These are phyloP conservation scores for Bradypus variegatus DNA, from an alignment of 2,797 vertebrate species.

Conservation along the genomic window DNA sequence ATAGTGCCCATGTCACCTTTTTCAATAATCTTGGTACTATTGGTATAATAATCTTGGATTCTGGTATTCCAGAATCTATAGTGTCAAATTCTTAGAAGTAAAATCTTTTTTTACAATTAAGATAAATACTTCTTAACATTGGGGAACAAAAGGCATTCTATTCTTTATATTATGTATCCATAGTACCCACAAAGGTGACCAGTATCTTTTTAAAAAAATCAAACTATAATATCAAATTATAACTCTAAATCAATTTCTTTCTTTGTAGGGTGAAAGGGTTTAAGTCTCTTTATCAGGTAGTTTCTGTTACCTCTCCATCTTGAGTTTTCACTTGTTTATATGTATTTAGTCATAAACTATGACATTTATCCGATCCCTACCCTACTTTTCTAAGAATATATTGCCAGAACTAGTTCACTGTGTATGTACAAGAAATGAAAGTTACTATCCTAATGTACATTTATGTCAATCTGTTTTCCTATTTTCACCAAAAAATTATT, in stretches of 20 bases:
- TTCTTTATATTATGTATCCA: constrained; percentile 36
- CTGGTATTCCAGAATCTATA: constrained; percentile 2
- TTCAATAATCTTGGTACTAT: constrained; percentile 33
- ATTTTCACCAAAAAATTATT: constrained; percentile 59
- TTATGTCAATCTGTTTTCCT: constrained; percentile 62
- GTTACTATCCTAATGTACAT: constrained; percentile 49
- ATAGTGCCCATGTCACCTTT: constrained; percentile 16
- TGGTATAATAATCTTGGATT: too few species aligned
- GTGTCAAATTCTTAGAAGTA: background rate
- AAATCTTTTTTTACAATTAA: constrained; percentile 32
- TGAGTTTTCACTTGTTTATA: constrained; percentile 56
- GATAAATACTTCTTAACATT: constrained; percentile 33
- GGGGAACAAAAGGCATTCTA: constrained; percentile 13
- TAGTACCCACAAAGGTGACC: constrained; percentile 29
- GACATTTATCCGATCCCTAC: constrained; percentile 58
- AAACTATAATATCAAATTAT: constrained; percentile 34
- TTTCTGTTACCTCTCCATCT: constrained; percentile 48
- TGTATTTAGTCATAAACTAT: constrained; percentile 51
- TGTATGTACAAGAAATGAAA: constrained; percentile 59
- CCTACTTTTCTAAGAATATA: constrained; percentile 58
- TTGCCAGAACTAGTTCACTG: constrained; percentile 59
- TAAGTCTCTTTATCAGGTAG: constrained; percentile 52
- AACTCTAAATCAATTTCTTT: constrained; percentile 34
- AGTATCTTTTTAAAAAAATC: background rate
- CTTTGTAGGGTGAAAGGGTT: constrained; percentile 27